Percentiles rank a stretch among this genome's conserved stretches.
These are phyloP conservation scores for Ophthalmolycus amberensis DNA, from an alignment of 2,113 vertebrate genomes.

Conservation along the genomic window DNA sequence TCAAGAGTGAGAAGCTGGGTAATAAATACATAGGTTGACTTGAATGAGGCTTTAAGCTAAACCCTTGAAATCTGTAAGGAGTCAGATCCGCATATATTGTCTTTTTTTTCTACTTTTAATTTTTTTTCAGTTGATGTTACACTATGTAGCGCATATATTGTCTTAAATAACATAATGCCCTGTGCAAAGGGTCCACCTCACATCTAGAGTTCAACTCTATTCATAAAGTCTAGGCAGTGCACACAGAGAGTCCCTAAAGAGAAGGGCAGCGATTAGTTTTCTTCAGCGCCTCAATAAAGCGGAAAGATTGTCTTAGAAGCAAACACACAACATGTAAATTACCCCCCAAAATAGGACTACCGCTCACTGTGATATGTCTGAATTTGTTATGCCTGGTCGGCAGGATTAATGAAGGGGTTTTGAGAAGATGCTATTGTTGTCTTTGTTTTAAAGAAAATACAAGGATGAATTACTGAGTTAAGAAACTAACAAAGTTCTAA, in stretches of 20 bases:
- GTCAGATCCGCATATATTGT: not conserved
- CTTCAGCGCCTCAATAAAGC: slow-evolving; percentile 20
- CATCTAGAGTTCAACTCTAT: not conserved
- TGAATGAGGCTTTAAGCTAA: not conserved
- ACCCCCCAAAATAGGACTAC: slow-evolving; percentile 30
- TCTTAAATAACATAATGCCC: slow-evolving; percentile 19
- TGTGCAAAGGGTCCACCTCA: not conserved
- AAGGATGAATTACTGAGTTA: slow-evolving; percentile 22
- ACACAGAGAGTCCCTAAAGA: slow-evolving; percentile 13
- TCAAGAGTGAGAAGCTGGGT: not conserved
- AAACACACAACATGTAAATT: slow-evolving; percentile 38
- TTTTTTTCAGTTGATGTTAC: no score
- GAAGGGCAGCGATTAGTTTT: slow-evolving; percentile 16
- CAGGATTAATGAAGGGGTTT: slow-evolving; percentile 46
- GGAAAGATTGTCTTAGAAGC: slow-evolving; percentile 20
- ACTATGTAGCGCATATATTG: not conserved
- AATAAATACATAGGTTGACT: not conserved
- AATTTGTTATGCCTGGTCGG: slow-evolving; percentile 29
- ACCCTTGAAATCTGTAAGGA: not conserved
- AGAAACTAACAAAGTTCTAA: not conserved
- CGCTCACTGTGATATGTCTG: slow-evolving; percentile 27
- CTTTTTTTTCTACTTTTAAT: not conserved
- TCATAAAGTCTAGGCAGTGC: slow-evolving; percentile 19
- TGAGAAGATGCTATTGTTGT: slow-evolving; percentile 21
- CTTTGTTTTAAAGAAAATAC: slow-evolving; percentile 1